Conservation (phyloP, 1,140 invertebrate genomes). For the Oreohelix idahoensis region DNA sequence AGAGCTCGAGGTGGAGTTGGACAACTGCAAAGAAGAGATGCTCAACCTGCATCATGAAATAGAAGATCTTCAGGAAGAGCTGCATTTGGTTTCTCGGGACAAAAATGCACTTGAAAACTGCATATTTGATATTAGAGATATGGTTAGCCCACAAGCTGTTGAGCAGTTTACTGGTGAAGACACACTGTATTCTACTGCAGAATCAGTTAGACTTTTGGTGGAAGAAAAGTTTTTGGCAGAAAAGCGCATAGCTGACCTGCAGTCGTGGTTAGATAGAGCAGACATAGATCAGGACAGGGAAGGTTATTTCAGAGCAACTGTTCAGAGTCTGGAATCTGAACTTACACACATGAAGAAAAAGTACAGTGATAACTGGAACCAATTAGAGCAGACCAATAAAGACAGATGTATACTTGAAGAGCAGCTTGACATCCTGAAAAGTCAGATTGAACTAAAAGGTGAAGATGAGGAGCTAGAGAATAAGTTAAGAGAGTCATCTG, state of each 20-base stretch:
- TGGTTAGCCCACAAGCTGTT: constrained; percentile 34
- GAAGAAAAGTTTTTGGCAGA: constrained; percentile 34
- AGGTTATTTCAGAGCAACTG: not conserved
- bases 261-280: not conserved
- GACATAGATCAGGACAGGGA: not conserved
- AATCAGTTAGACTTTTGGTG: constrained; percentile 29
- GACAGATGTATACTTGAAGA: not conserved
- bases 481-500: not conserved
- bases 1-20: constrained; percentile 27
- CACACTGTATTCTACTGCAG: constrained; percentile 31
- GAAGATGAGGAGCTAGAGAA: constrained; percentile 13
- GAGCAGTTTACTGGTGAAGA: constrained; percentile 34
- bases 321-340: constrained; percentile 7
- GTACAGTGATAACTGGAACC: constrained; percentile 1
- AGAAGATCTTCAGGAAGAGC: constrained; percentile 37
- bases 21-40: constrained; percentile 14
- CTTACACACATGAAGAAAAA: not conserved
- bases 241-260: not conserved
- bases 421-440: not conserved
- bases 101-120: constrained; percentile 38
- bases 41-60: constrained; percentile 38
- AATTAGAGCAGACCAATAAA: constrained; percentile 12
- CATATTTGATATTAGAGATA: constrained; percentile 44
- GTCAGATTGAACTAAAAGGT: not conserved
- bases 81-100: constrained; percentile 32